Evolutionary conservation across 2,113 vertebrate genomes (phyloP).

Genomic region (Engraulis encrasicolus): DNA sequence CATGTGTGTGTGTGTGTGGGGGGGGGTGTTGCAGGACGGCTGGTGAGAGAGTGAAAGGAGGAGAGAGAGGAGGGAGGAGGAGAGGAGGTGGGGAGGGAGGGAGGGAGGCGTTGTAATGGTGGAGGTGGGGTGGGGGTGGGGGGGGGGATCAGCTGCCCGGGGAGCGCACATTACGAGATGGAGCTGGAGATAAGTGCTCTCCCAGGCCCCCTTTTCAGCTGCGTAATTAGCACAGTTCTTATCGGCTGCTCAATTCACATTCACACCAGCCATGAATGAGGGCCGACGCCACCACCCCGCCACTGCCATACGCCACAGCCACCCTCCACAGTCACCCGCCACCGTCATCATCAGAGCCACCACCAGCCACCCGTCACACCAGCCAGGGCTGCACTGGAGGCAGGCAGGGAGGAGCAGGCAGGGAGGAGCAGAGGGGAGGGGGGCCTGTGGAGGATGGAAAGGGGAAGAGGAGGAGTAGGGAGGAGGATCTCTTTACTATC

Average conservation of each 20-base stretch:
- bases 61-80: not conserved
- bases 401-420: not conserved
- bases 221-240: conserved; percentile 85
- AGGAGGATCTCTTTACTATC: conserved; percentile 46
- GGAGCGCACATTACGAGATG: conserved; percentile 84
- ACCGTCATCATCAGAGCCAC: too few species aligned
- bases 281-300: not conserved
- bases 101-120: conserved; percentile 52
- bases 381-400: not conserved
- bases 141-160: conserved; percentile 79
- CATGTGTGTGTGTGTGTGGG: not conserved
- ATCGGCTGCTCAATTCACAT: conserved; percentile 82
- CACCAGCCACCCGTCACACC: too few species aligned
- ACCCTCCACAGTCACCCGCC: too few species aligned
- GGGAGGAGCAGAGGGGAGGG: conserved; percentile 59
- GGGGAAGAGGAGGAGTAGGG: conserved; percentile 49
- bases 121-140: conserved; percentile 56
- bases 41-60: conserved; percentile 2
- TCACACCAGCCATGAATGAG: conserved; percentile 79
- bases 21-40: not conserved
- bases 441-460: conserved; percentile 52
- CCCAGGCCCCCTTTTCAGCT: conserved; percentile 82
- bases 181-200: conserved; percentile 84
- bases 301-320: too few species aligned
- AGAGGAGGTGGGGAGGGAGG: conserved; percentile 40